These are phyloP conservation scores for Plebejus argus DNA, from an alignment of 2,888 invertebrate species.

Conservation along the genomic window DNA sequence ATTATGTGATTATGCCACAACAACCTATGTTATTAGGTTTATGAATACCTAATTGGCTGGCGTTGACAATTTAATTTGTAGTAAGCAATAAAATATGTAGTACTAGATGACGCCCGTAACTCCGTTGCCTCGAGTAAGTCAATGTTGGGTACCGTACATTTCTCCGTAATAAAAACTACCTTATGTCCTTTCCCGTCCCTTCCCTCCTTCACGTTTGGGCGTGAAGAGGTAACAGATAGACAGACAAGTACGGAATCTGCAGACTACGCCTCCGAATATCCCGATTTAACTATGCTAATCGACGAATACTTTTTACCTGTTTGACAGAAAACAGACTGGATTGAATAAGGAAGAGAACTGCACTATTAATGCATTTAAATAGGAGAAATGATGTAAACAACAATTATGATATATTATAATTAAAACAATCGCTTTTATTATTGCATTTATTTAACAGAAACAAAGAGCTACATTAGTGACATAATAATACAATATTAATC, in stretches of 20 bases:
- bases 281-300: no score
- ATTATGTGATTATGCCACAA: background rate
- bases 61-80: slow-evolving; percentile 2
- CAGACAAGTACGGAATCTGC: no score
- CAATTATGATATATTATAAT: no score
- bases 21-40: background rate
- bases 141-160: background rate
- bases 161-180: background rate
- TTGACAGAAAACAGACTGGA: no score
- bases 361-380: no score
- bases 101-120: background rate
- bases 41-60: background rate
- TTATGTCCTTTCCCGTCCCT: background rate
- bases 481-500: background rate
- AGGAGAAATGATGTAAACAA: no score
- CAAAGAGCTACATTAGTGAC: background rate
- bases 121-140: background rate
- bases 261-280: no score
- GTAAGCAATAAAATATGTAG: background rate
- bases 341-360: no score
- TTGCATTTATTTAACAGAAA: background rate
- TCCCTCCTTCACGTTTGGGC: no score
- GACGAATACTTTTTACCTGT: no score
- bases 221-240: no score
- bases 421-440: background rate